Base-by-base conservation (phyloP, 2,888 invertebrate genomes). In the Cheilosia vulpina region DNA sequence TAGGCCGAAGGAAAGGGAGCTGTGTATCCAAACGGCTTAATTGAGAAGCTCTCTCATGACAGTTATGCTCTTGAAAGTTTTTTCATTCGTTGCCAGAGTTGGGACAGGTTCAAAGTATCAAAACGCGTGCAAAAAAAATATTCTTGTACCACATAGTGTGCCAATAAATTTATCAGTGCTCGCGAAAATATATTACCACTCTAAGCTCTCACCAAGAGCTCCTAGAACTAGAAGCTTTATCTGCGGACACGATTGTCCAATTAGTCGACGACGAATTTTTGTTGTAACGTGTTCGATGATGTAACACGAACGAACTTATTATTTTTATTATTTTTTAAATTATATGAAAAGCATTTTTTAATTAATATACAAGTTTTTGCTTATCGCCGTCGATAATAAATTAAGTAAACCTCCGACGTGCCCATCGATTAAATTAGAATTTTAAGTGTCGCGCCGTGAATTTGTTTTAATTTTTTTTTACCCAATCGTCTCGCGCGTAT, bases 181-280 rank as follows among this genome's bases (percentile, higher is more conserved):
- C 50, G 77, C 78, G n/a, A 72, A 83, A 55, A 69, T 60, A 69
- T 24, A 66, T 41, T 50, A 27, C 57, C 17, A 21, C 19, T 66
- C 60, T 71, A 62, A 85, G 80, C 71, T 80, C 63, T 80, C 47
- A 45, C 21, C 41, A 66, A 72, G 73, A 85, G 41, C 41, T 80
- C 63, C 34, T 71, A 71, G 65, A 60, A 76, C 34, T 71, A 71
- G 65, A 60, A 76, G 76, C 81, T 80, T 62, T 62, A 38, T 43
- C 55, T 15, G 55, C 71, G 60, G 17, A 76, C 72, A 72, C 69
- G 47, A 21, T 75, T 66, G 80, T 55, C 55, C 62, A 80, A 76
- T 76, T 81, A 85, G 85, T 85, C 85, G 80, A 85, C 76, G 66
- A 75, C 71, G 85, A 85, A 76, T 72, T 72, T 81, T 85, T 62